Evolutionary conservation across 2,113 vertebrate species (phyloP).

Genomic region (Atrichornis clamosus): DNA sequence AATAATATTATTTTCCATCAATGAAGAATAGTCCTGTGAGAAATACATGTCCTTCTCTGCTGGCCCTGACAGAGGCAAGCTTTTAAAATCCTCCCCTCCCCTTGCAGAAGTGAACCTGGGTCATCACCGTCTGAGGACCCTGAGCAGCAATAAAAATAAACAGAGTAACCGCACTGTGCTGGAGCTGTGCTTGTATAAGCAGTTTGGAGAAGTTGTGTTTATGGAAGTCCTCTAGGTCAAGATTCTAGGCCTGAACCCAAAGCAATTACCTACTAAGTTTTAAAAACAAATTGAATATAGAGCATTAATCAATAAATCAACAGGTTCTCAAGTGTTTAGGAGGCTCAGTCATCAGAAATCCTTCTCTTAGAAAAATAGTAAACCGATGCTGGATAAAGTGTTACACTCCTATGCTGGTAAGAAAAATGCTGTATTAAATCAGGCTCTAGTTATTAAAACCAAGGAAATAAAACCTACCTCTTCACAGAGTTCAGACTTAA

Average conservation of each 20-base stretch:
- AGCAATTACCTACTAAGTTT: slow-evolving; percentile 58
- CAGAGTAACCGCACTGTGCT: slow-evolving; percentile 76
- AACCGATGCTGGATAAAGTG: slow-evolving; percentile 30
- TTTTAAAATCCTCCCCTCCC: slow-evolving; percentile 48
- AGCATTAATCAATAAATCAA: slow-evolving; percentile 69
- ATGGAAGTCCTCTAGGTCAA: slow-evolving; percentile 68
- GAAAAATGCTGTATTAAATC: neutral
- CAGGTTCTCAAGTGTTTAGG: slow-evolving; percentile 64
- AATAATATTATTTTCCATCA: slow-evolving; percentile 48
- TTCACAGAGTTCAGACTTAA: neutral
- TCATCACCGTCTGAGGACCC: slow-evolving; percentile 66
- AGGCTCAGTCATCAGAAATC: slow-evolving; percentile 40
- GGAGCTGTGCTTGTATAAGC: slow-evolving; percentile 72
- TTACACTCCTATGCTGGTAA: neutral
- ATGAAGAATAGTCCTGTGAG: slow-evolving; percentile 3
- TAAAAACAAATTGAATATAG: slow-evolving; percentile 63
- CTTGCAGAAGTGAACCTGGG: slow-evolving; percentile 57
- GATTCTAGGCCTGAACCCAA: slow-evolving; percentile 58
- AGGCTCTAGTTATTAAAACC: slow-evolving; percentile 7
- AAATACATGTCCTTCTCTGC: slow-evolving; percentile 52
- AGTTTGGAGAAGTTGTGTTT: slow-evolving; percentile 75
- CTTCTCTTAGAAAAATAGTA: slow-evolving; percentile 36
- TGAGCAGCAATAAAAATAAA: slow-evolving; percentile 80
- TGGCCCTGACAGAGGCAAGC: slow-evolving; percentile 59
- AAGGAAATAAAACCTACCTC: slow-evolving; percentile 16